Evolutionary conservation across 2,888 invertebrate species (phyloP), one percentile per base, ranked within the genome.

Genomic region (Drosophila buzzatii): DNA sequence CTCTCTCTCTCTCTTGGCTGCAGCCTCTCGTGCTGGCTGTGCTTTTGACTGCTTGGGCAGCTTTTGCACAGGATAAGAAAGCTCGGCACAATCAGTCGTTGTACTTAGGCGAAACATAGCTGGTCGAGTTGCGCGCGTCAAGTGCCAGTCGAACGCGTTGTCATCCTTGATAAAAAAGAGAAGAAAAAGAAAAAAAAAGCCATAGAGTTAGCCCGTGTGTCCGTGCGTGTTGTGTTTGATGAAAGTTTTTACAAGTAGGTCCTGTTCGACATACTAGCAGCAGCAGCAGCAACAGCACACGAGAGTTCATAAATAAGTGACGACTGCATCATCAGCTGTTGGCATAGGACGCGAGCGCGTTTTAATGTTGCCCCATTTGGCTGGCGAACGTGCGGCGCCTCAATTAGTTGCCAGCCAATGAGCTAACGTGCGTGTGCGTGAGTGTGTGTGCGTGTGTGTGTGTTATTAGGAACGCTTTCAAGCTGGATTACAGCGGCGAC

Each of bases 401-500:
- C 76, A 64, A 53, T 79, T 62, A 77, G 55, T 55, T 58, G 53
- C 51, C 44, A 55, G 20, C 33, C 20, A 18, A 55, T 57, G 56
- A 42, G 56, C 56, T 57, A 20, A 33, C 35, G 45, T 47, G 12
- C 7, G 37, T 14, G 45, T n/a, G 45, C n/a, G 45, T 14, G 33
- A 12, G 45, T 37, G 35, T 12, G 44, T 35, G 23, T 12, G 37
- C 9, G 37, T 5, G 45, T 6, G 35, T 2, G 45, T 37, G 58
- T 18, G 47, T 47, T 35, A 18, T 16, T 9, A 65, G 45, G 68
- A 76, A 78, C 71, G 62, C 58, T 55, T 65, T 77, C 92, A 92
- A 87, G 61, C 91, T 91, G 91, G 91, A 92, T 92, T 91, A 91
- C 76, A 82, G 85, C 73, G 79, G 89, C 66, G 79, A 89, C 67